Evolutionary conservation across 1,140 invertebrate species (phyloP).

Genomic region (Tribolium madens): DNA sequence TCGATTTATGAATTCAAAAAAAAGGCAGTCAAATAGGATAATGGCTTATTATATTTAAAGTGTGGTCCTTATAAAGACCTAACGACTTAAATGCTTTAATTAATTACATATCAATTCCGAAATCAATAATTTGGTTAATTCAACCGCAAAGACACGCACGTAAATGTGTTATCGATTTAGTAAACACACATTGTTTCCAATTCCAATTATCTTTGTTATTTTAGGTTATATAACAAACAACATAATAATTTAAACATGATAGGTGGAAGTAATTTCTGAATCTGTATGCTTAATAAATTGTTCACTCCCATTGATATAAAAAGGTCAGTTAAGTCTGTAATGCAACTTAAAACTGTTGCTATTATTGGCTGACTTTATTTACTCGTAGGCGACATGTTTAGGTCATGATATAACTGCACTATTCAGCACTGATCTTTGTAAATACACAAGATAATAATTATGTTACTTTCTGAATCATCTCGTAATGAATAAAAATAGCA

Average conservation of each 20-base stretch:
- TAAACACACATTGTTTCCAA: not conserved
- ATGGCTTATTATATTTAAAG: not conserved
- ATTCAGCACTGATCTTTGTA: not conserved
- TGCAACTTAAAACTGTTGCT: not conserved
- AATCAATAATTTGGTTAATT: not conserved
- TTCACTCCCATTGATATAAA: not conserved
- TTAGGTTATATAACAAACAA: not conserved
- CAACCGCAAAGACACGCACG: not conserved
- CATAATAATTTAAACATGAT: not conserved
- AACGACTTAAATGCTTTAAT: not conserved
- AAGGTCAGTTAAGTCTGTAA: not conserved
- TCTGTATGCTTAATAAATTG: not conserved
- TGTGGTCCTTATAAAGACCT: not conserved
- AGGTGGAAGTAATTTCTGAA: not conserved
- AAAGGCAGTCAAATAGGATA: too few species aligned
- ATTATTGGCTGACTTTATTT: not conserved
- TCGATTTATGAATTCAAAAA: too few species aligned
- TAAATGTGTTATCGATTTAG: not conserved
- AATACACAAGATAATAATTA: not conserved
- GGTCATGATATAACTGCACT: not conserved
- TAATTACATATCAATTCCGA: not conserved
- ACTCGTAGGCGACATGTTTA: slow-evolving; percentile 1
- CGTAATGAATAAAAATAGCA: not conserved
- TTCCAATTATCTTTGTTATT: not conserved
- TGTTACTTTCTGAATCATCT: not conserved